Base-by-base conservation (phyloP, 2,113 vertebrate genomes). In the Caranx melampygus region DNA sequence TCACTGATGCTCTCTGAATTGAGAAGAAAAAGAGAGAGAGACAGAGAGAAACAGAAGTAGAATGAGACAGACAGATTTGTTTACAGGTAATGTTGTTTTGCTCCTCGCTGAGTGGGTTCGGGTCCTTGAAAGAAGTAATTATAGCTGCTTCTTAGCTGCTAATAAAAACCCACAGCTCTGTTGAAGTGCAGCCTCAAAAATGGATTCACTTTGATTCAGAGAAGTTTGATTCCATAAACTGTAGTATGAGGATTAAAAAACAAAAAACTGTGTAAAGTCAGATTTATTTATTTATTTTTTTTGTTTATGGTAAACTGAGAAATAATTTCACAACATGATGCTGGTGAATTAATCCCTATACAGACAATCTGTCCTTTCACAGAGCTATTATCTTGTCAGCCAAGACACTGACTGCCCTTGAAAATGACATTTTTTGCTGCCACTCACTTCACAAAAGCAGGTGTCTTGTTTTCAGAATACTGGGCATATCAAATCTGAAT, bases 61-160 rank as follows among this genome's bases (percentile, higher is more conserved):
- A 79, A 63, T 35, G 49, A 84, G 62, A 66, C 47, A n/a, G 83
- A 82, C 60, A n/a, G 34, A 77, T 81, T 79, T 85, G 79, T 72
- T 83, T 67, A 85, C 70, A 81, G 60, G 75, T 90, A 78, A 77
- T 85, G 78, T 81, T 89, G 66, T 85, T 84, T 71, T 79, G 82
- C 85, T 87, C 42, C 55, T 82, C 66, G 64, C 72, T 78, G 59
- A 91, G 81, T 78, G 76, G 76, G 51, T 72, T 85, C 65, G 45
- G 81, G 83, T 71, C 74, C 85, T 88, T 86, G 82, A 86, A 81
- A 86, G 79, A 81, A 79, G 84, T 81, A 83, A 90, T 89, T 87
- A 87, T 73, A 31, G 75, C 59, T 78, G 55, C 70, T 57, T 85
- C 52, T 72, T 73, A 65, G 79, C 67, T 54, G 21, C 70, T 67